Conservation (phyloP, 2,797 vertebrate species). For the Coracias cyanogaster region DNA sequence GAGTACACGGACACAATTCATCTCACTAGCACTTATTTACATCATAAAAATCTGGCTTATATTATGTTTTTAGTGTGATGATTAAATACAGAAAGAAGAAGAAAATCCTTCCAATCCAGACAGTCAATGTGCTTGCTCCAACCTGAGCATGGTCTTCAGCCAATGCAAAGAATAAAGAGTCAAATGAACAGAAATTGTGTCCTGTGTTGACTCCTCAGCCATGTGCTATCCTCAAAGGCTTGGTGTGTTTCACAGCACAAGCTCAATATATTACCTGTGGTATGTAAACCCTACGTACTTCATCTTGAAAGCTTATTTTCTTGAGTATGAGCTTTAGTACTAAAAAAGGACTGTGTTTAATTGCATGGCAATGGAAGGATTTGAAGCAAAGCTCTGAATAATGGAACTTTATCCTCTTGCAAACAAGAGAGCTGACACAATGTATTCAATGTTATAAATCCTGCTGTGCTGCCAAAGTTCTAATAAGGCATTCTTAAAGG, state of each 20-base stretch:
- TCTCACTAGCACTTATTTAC: background rate
- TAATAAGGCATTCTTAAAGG: constrained; percentile 21
- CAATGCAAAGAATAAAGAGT: background rate
- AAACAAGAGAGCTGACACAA: constrained; percentile 49
- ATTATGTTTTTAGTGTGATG: background rate
- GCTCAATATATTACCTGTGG: background rate
- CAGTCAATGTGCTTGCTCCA: background rate
- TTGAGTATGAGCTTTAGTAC: background rate
- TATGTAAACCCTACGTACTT: background rate
- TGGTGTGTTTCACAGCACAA: accelerated
- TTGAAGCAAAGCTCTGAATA: constrained; percentile 42
- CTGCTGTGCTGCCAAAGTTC: constrained; percentile 16
- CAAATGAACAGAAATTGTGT: background rate
- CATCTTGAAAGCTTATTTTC: constrained; percentile 22
- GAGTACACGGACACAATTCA: background rate
- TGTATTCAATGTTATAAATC: constrained; percentile 15
- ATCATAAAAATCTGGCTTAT: background rate
- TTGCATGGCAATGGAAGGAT: constrained; percentile 31
- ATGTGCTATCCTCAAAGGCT: accelerated
- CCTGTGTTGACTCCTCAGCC: background rate
- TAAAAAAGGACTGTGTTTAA: constrained; percentile 43
- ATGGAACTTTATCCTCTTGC: constrained; percentile 39
- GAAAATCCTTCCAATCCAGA: background rate
- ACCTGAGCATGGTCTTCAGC: background rate
- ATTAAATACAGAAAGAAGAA: background rate